A percentile compares a stretch with the other conserved stretches of the same genome.
Conservation (phyloP, 2,888 invertebrate genomes). For the Oligia strigilis region DNA sequence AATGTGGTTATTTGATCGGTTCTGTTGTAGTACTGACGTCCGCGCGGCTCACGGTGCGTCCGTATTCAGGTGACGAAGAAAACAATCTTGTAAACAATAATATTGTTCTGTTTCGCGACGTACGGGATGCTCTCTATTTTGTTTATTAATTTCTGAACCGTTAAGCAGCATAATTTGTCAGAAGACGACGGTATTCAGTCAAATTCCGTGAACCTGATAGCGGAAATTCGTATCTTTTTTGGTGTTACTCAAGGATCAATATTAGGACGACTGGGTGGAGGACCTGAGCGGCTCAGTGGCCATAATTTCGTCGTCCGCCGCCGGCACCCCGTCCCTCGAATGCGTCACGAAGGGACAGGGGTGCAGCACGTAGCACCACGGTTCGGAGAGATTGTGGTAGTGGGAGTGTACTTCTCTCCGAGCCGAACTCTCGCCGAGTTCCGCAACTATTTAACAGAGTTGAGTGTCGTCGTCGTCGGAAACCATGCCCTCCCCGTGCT, state of each 20-base stretch:
- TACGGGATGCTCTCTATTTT: slow-evolving; percentile 75
- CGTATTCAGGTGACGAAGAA: slow-evolving; percentile 82
- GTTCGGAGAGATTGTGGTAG: too few species aligned
- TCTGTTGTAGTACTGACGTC: slow-evolving; percentile 74
- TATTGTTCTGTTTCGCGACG: slow-evolving; percentile 78
- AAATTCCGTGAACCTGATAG: neutral
- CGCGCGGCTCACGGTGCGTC: slow-evolving; percentile 67
- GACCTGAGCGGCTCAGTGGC: too few species aligned
- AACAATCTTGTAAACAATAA: slow-evolving; percentile 87
- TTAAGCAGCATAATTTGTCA: slow-evolving; percentile 1
- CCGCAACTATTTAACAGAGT: too few species aligned
- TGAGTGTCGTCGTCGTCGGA: too few species aligned
- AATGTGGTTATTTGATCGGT: slow-evolving; percentile 60
- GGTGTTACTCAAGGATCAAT: slow-evolving; percentile 8
- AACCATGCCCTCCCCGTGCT: too few species aligned
- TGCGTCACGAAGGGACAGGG: too few species aligned
- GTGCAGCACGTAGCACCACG: too few species aligned
- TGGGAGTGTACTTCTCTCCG: too few species aligned
- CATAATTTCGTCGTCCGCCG: too few species aligned
- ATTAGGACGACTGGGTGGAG: neutral
- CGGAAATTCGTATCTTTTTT: neutral
- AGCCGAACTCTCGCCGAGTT: too few species aligned
- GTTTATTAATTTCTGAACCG: slow-evolving; percentile 50
- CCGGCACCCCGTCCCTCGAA: too few species aligned
- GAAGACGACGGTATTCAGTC: neutral